These are phyloP conservation scores for Acanthisitta chloris DNA, from an alignment of 2,113 vertebrate genomes.

Conservation along the genomic window DNA sequence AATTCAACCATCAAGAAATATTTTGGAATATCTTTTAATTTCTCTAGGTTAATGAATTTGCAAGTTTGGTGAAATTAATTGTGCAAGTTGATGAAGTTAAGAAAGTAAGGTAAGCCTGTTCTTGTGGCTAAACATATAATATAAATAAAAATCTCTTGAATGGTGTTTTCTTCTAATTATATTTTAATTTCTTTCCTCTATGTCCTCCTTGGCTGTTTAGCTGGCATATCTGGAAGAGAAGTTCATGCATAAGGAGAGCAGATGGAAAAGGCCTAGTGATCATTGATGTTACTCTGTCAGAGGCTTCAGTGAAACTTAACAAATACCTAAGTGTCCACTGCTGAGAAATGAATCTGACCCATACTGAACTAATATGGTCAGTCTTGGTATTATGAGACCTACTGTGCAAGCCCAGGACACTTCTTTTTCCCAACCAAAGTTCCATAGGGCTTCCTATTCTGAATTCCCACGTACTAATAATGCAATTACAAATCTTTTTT, in stretches of 20 bases:
- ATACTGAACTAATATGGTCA: neutral
- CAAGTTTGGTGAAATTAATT: neutral
- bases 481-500: neutral
- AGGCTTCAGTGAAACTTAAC: neutral
- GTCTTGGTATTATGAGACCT: neutral
- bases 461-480: constrained; percentile 56
- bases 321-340: neutral
- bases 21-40: neutral
- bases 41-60: neutral
- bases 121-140: neutral
- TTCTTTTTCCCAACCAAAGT: constrained; percentile 16
- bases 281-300: neutral
- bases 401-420: neutral
- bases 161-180: neutral
- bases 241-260: neutral
- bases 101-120: neutral
- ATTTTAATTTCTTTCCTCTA: neutral
- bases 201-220: neutral
- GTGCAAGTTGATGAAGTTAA: neutral
- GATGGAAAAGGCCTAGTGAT: neutral
- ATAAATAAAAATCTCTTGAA: neutral
- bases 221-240: neutral
- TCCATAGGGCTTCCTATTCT: constrained; percentile 37
- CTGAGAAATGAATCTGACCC: neutral
- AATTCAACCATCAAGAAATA: neutral